Evolutionary conservation across 2,888 invertebrate genomes (phyloP).

Genomic region (Liopterus haemorrhoidalis): DNA sequence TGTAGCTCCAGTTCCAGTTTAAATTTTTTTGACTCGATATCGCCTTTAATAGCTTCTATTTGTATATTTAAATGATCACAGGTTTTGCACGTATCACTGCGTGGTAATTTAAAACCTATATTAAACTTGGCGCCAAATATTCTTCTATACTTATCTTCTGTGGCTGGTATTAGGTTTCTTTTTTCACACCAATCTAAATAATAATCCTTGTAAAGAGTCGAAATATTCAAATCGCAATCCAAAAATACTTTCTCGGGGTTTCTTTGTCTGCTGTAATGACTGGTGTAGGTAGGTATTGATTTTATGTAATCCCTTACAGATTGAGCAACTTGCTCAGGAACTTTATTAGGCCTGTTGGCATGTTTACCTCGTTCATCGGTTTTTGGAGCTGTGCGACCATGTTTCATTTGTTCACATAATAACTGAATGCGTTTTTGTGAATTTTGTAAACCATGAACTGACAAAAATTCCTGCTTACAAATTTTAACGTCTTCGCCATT

Average conservation of each 20-base stretch:
- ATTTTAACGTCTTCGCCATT: slow-evolving; percentile 21
- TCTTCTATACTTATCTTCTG: slow-evolving; percentile 15
- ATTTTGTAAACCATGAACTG: slow-evolving; percentile 23
- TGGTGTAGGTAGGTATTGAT: slow-evolving; percentile 24
- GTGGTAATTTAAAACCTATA: slow-evolving; percentile 29
- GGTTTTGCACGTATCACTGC: slow-evolving; percentile 28
- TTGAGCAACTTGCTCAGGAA: slow-evolving; percentile 16
- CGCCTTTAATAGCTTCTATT: slow-evolving; percentile 14
- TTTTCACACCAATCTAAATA: slow-evolving; percentile 8
- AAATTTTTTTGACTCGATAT: slow-evolving; percentile 3
- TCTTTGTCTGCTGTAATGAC: slow-evolving; percentile 24
- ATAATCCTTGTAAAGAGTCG: slow-evolving; percentile 7
- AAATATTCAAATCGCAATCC: background rate
- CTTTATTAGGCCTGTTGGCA: slow-evolving; percentile 24
- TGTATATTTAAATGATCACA: slow-evolving; percentile 20
- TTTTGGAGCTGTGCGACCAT: slow-evolving; percentile 20
- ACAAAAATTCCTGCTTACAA: slow-evolving; percentile 17
- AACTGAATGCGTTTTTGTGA: slow-evolving; percentile 20
- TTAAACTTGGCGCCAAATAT: slow-evolving; percentile 28
- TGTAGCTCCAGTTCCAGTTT: slow-evolving; percentile 25
- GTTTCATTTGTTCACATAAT: slow-evolving; percentile 19
- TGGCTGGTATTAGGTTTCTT: background rate
- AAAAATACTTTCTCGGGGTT: slow-evolving; percentile 20
- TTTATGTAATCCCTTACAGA: slow-evolving; percentile 25
- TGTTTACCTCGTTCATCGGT: slow-evolving; percentile 22